Evolutionary conservation across 2,797 vertebrate genomes (phyloP).

Genomic region (Acropternis orthonyx): DNA sequence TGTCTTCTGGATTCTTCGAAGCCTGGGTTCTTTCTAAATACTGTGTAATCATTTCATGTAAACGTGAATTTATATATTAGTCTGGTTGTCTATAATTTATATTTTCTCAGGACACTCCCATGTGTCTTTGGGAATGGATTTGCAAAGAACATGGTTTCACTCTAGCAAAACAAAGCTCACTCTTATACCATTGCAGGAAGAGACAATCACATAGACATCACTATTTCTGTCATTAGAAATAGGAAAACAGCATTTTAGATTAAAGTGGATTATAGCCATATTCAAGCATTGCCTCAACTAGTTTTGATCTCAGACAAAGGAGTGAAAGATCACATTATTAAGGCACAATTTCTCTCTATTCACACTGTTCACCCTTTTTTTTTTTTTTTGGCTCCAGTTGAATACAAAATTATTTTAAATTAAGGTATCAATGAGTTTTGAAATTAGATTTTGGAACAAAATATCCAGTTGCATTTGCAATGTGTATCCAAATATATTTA

Average conservation of each 20-base stretch:
- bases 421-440: conserved; percentile 46
- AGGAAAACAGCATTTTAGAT: conserved; percentile 17
- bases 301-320: conserved; percentile 32
- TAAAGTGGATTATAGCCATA: not conserved
- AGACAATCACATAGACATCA: not conserved
- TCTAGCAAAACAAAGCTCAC: not conserved
- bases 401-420: conserved; percentile 58
- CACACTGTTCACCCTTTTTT: not conserved
- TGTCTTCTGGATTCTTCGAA: conserved; percentile 1
- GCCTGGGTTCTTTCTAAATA: conserved; percentile 2
- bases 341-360: not conserved
- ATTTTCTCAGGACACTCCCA: not conserved
- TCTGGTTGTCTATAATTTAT: not conserved
- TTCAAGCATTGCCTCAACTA: conserved; percentile 5
- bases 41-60: not conserved
- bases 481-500: conserved; percentile 37
- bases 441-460: conserved; percentile 61
- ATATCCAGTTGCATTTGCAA: conserved; percentile 36
- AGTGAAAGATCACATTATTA: conserved; percentile 52
- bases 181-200: not conserved
- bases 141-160: not conserved
- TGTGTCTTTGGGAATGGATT: not conserved
- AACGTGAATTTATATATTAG: not conserved
- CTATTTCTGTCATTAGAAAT: not conserved
- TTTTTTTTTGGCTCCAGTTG: conserved; percentile 16